phyloP scores from a whole-genome alignment of 1,140 invertebrate genomes.

The Chelonus insularis region DNA sequence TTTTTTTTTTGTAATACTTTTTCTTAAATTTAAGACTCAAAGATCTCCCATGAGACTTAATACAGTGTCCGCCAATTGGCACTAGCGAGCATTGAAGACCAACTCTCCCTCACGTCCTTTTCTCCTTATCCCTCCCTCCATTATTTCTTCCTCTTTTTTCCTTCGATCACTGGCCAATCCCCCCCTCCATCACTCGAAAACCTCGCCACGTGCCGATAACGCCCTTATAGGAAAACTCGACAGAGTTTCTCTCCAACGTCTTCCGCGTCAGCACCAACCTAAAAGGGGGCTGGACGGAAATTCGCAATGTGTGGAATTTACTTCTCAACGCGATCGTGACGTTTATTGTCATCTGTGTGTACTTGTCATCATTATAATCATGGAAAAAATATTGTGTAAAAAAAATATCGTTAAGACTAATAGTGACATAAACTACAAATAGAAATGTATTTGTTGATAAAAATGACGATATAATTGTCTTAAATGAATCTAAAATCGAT shows the following conservation, averaged over 20 bases:
- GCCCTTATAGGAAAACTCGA: slow-evolving; percentile 21
- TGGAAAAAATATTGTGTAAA: background rate
- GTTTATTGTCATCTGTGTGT: slow-evolving; percentile 6
- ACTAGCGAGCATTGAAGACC: slow-evolving; percentile 8
- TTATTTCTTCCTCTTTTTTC: slow-evolving; percentile 3
- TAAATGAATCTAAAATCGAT: background rate
- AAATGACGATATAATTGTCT: background rate
- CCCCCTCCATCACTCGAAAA: slow-evolving; percentile 24
- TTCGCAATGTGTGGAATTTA: slow-evolving; percentile 24
- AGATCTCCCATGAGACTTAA: slow-evolving; percentile 8
- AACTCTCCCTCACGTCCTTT: slow-evolving; percentile 17
- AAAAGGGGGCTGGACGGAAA: background rate
- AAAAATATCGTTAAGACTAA: background rate
- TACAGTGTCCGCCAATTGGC: slow-evolving; percentile 35
- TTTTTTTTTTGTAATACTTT: background rate
- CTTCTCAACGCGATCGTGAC: slow-evolving; percentile 28
- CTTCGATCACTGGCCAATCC: slow-evolving; percentile 1
- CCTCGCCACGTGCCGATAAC: slow-evolving; percentile 45
- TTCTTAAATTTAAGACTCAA: too few species aligned
- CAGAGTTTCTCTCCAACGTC: slow-evolving; percentile 23
- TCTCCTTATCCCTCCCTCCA: slow-evolving; percentile 22
- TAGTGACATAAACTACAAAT: background rate
- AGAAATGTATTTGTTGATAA: background rate
- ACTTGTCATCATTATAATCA: slow-evolving; percentile 15
- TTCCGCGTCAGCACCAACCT: slow-evolving; percentile 19